Evolutionary conservation across 2,797 vertebrate genomes (phyloP), one percentile per base, ranked within the genome.

Genomic region (Oreochromis grahami): DNA sequence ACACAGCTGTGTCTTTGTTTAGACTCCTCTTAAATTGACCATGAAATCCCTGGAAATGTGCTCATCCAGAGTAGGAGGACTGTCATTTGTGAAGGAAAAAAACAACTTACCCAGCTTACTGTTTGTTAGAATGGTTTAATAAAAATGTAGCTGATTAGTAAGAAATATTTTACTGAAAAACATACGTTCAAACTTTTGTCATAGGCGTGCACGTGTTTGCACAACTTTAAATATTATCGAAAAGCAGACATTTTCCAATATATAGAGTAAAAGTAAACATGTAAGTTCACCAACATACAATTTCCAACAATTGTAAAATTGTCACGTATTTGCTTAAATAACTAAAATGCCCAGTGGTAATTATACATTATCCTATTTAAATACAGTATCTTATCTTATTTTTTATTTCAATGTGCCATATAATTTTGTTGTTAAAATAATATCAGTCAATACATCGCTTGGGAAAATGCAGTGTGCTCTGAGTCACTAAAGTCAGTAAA

Each of bases 81-180:
- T 92, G 86, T 82, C 81, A 87, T 94, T 93, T 92, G 65, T 17
- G 38, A 45, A 51, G 72, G 24, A 87, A 72, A 3, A 87, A 77
- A 78, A 41, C 52, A 26, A 8, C 41, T 26, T 70, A 34, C 29
- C 72, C 29, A 56, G 10, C 51, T 60, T 60, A 5, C 32, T 55
- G 24, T 76, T 84, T 77, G 14, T 84, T 82, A 77, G 9, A 83
- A 83, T 70, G 41, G 21, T 65, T 80, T 29, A 72, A 53, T 38
- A 77, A 76, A 52, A 29, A 41, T 80, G 5, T 34, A 8, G 17
- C 34, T 24, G 32, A 70, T 78, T 21, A 72, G 45, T 29, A 24
- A 78, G 45, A 81, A 70, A 50, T 72, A n/a, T 56, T 38, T 70
- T 26, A n/a, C 17, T 43, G 29, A 15, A 26, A 26, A 70, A 43